Base-by-base conservation (phyloP, 1,140 invertebrate genomes). In the Ceratoteleas bidentatus region DNA sequence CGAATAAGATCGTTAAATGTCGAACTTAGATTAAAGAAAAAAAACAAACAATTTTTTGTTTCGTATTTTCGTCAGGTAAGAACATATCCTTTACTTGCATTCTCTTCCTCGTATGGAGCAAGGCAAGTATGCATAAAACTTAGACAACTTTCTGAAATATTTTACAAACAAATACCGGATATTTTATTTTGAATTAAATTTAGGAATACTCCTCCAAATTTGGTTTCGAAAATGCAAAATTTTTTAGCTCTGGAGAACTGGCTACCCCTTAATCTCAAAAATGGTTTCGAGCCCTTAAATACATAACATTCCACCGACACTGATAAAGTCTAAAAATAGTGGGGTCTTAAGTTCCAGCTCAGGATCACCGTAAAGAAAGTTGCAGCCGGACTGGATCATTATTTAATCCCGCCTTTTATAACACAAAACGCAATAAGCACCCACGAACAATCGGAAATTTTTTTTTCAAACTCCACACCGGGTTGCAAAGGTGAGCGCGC, bases 1-100 rank as follows among this genome's bases (percentile, higher is more conserved):
- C 60, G 52, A 64, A 38, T 64, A 38, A 50, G 3, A 64, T 64
- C 52, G 38, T 64, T 16, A 64, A 52, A n/a, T 52, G 14, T 13
- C 52, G 47, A 64, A 15, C 49, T 10, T 36, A 11, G 6, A 54
- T 34, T 34, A 54, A 54, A 34, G 15, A 10, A 43, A 2, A 2
- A 43, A 9, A 43, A 6, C 8, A 43, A 43, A n/a, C n/a, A n/a
- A 33, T n/a, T 14, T 11, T 0, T 6, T 14, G 2, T 49, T 40
- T 38, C n/a, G 24, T 24, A 60, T 32, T 60, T 60, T 14, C 15
- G 14, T 33, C 32, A 49, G 13, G 4, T 2, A 24, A 24, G 24
- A 24, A 24, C 0, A 6, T 10, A 43, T 43, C 0, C n/a, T 6
- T 43, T 43, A 10, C 24, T 2, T 6, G 9, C 1, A 43, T 43